phyloP scores from a whole-genome alignment of 2,113 vertebrate genomes.

The Myotis lucifugus region DNA sequence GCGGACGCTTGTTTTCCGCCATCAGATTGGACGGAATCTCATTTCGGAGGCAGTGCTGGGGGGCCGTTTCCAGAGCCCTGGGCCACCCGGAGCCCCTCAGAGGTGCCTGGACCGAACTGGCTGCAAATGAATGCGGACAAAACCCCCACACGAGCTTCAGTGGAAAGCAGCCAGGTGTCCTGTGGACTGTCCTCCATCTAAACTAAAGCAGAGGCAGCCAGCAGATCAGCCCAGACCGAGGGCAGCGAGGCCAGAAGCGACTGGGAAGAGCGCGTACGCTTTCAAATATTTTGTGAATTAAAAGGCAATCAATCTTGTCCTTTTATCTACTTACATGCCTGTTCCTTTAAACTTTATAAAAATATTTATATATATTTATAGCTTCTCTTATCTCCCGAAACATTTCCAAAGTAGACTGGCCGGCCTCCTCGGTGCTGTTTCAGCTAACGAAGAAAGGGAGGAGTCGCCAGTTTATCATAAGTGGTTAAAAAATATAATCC shows the following conservation, averaged over 20 bases:
- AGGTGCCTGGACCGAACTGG: not conserved
- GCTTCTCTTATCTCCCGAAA: not conserved
- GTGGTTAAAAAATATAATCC: not conserved
- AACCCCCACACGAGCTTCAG: not conserved
- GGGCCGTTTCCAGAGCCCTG: not conserved
- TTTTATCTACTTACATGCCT: not conserved
- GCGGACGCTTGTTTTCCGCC: conserved; percentile 52
- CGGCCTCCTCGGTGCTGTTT: rapidly evolving
- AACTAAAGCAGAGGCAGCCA: not conserved
- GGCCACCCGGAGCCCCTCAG: conserved; percentile 1
- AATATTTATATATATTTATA: no score
- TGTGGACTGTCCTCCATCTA: not conserved
- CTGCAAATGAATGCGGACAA: conserved; percentile 47
- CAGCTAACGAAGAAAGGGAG: not conserved
- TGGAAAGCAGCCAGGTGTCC: conserved; percentile 46
- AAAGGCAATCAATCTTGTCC: not conserved
- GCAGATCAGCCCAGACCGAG: conserved; percentile 25
- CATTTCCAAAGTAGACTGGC: not conserved
- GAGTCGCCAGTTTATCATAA: not conserved
- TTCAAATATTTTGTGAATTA: not conserved
- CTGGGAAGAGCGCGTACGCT: not conserved
- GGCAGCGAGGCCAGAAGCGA: not conserved
- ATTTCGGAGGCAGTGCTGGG: not conserved
- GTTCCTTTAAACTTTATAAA: not conserved
- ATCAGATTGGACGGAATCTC: conserved; percentile 45